These are phyloP conservation scores for Drosophila histrio DNA, from an alignment of 2,888 invertebrate species.

Conservation along the genomic window DNA sequence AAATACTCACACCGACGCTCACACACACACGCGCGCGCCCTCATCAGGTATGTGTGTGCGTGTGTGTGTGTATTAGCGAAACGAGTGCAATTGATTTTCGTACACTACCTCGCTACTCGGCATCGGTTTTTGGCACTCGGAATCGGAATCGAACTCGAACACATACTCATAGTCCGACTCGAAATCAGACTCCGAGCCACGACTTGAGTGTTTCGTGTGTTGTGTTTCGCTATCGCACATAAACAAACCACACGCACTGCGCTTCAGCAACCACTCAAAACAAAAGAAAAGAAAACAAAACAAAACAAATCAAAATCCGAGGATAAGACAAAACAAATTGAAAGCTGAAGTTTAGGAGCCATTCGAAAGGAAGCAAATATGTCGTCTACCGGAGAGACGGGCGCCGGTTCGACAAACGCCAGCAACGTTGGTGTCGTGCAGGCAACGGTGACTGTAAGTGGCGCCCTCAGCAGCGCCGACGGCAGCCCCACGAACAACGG, in stretches of 20 bases:
- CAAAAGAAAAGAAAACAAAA: conserved; percentile 21
- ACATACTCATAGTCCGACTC: conserved; percentile 22
- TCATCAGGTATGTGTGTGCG: conserved; percentile 14
- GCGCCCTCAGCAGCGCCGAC: conserved; percentile 27
- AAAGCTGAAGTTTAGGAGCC: not conserved
- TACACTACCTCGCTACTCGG: conserved; percentile 40
- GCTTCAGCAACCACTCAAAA: conserved; percentile 7
- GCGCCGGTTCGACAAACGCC: conserved; percentile 37
- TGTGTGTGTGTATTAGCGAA: conserved; percentile 53
- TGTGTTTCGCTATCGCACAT: conserved; percentile 32
- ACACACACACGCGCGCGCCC: conserved; percentile 13
- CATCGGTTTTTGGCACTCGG: conserved; percentile 23
- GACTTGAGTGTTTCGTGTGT: conserved; percentile 38
- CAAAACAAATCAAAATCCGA: not conserved
- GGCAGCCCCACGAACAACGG: conserved; percentile 20
- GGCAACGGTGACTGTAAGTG: conserved; percentile 38
- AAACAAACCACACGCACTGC: conserved; percentile 36
- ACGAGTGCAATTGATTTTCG: conserved; percentile 67
- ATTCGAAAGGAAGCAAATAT: conserved; percentile 18
- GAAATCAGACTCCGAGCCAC: conserved; percentile 20
- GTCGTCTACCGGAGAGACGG: conserved; percentile 53
- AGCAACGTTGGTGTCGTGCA: conserved; percentile 37
- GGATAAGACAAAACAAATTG: not conserved
- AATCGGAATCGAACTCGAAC: conserved; percentile 14
- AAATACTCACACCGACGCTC: conserved; percentile 48